Base-by-base conservation (phyloP, 2,888 invertebrate species). In the Noctua comes region DNA sequence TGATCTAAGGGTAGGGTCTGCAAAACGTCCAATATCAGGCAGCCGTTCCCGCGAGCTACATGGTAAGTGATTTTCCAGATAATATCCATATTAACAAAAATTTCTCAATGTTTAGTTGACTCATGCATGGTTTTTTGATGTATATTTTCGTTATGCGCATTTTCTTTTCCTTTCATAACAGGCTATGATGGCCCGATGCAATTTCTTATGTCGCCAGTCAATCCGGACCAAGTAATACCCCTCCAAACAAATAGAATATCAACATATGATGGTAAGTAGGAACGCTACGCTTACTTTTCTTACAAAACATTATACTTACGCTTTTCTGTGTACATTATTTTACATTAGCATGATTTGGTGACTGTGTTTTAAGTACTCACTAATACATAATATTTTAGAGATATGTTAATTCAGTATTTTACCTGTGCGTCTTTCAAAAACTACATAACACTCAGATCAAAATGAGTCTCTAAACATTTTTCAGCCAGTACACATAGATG, bases 171-270 rank as follows among this genome's bases (percentile, higher is more conserved):
- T 92, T 93, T 92, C 89, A 93, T 90, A 91, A 89, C 94, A 98
- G 98, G 98, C 92, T 99, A 99, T 94, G 98, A 99, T 97, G 98
- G 98, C 76, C 98, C 99, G 87, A 97, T 99, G 97, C 98, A 98
- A 96, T 99, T 98, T 94, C 98, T 98, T 90, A 98, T 98, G 97
- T 98, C 98, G 64, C 97, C 98, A 89, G 98, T 98, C 91, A 98
- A 98, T 97, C 98, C 98, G 57, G 98, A 98, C 95, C 98, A 98
- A 97, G 97, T 98, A 83, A 97, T 98, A 90, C 96, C 97, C 83
- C 95, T 97, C 86, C 97, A 96, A 93, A 97, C 97, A 85, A 97
- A 96, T 93, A 96, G 97, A 93, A 95, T 97, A 92, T 96, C 96
- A 73, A 97, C 97, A 7, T 97, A 95, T 90, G 97, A 97, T 91